Evolutionary conservation across 2,797 vertebrate genomes (phyloP), one percentile per base, ranked within the genome.

Genomic region (Tympanoctomys barrerae): DNA sequence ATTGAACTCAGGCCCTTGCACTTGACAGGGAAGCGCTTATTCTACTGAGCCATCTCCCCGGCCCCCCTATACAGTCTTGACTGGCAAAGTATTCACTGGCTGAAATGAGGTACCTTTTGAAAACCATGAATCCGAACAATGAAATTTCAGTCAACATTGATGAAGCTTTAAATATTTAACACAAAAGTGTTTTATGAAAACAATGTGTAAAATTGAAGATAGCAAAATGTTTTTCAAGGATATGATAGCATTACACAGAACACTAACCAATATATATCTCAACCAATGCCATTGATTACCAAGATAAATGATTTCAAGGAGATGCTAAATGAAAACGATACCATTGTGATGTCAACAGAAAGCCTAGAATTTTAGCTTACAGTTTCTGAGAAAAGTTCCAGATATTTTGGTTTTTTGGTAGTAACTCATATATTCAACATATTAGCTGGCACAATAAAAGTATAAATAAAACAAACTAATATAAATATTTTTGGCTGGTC

Each of bases 51-150:
- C 5, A 42, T 42, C 42, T 42, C 42, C 42, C 42, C 5, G 4
- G 42, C 4, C 42, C 42, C 42, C 42, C 42, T 42, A 42, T 42
- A 42, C 42, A 66, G 12, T 62, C 2, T 78, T 92, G 71, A 93
- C 24, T 49, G 87, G 46, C 39, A 81, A 88, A 94, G 19, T 11
- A 77, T 86, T 84, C 78, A 68, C 75, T 42, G 68, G 10, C 73
- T 83, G 59, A 92, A 92, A 64, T 49, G 31, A 90, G 68, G 83
- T 73, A 42, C 42, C 13, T 88, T 91, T 94, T 84, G 26, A 79
- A 77, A 87, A 92, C 80, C 64, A 12, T 62, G 36, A 96, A 59
- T 78, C 36, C 78, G 77, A 94, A 36, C 28, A 59, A 36, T 54
- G 61, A 82, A 64, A 57, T 78, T 77, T 52, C 78, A 89, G 81